phyloP scores from a whole-genome alignment of 2,797 vertebrate species.

The Pangasius sanitwongsei region DNA sequence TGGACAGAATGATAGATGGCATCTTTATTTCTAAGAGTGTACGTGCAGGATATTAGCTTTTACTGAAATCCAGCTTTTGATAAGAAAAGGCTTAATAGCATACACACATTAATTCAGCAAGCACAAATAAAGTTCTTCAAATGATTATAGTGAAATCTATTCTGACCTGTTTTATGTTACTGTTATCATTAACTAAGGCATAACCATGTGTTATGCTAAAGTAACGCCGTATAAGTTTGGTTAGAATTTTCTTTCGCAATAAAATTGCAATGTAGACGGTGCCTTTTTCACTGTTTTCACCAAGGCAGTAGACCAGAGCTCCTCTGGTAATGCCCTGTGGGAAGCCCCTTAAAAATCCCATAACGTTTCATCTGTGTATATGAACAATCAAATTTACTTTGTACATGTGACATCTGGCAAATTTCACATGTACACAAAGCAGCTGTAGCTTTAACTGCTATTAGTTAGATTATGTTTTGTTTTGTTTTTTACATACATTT shows the following conservation, averaged over 20 bases:
- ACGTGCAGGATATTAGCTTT: neutral
- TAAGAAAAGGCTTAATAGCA: neutral
- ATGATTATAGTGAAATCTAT: neutral
- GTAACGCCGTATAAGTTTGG: neutral
- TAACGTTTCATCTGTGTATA: constrained; percentile 19
- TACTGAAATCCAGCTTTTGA: neutral
- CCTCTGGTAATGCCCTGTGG: constrained; percentile 53
- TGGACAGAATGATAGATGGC: neutral
- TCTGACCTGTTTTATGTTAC: neutral
- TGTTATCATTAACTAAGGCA: neutral
- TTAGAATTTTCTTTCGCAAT: constrained; percentile 54
- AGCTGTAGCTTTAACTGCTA: constrained; percentile 37
- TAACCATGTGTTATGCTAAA: neutral
- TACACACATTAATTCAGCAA: neutral
- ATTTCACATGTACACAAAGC: neutral
- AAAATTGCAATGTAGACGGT: constrained; percentile 20
- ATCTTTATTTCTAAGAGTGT: neutral
- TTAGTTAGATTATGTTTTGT: constrained; percentile 23
- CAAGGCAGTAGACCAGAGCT: constrained; percentile 57
- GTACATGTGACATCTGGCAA: constrained; percentile 20
- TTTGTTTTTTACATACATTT: neutral
- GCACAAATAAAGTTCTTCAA: neutral
- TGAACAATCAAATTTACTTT: constrained; percentile 18
- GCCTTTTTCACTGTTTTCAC: neutral
- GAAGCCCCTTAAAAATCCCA: constrained; percentile 46